Percentiles rank a stretch among this genome's conserved stretches.
These are phyloP conservation scores for Hycleus cichorii DNA, from an alignment of 1,140 invertebrate species.

Conservation along the genomic window DNA sequence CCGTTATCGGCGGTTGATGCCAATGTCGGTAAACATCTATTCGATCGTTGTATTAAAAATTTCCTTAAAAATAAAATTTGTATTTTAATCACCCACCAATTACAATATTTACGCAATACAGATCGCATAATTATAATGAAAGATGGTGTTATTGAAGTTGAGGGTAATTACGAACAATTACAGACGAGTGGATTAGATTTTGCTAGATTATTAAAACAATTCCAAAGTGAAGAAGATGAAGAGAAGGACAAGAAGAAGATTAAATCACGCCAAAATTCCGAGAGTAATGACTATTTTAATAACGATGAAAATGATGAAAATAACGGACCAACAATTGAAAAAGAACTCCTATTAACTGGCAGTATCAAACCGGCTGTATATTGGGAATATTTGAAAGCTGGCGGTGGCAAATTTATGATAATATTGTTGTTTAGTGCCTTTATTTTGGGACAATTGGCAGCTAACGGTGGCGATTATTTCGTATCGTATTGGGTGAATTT, in stretches of 20 bases:
- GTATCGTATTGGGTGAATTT: conserved; percentile 50
- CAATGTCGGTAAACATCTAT: conserved; percentile 55
- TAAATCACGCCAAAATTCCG: conserved; percentile 41
- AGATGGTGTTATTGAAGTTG: conserved; percentile 40
- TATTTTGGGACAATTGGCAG: conserved; percentile 52
- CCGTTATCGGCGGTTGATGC: conserved; percentile 60
- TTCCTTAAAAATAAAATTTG: conserved; percentile 59
- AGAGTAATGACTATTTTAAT: conserved; percentile 26
- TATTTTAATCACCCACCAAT: conserved; percentile 66
- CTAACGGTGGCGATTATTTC: conserved; percentile 60
- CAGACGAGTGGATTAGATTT: conserved; percentile 40
- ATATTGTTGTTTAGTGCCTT: conserved; percentile 48
- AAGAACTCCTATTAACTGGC: conserved; percentile 44
- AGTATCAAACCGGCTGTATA: conserved; percentile 52
- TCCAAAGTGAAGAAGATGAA: conserved; percentile 36
- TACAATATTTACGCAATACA: conserved; percentile 60
- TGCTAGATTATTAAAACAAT: conserved; percentile 38
- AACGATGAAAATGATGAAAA: conserved; percentile 35
- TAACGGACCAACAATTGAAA: conserved; percentile 28
- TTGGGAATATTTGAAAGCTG: conserved; percentile 54
- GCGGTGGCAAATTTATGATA: conserved; percentile 46
- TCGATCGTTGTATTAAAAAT: conserved; percentile 49
- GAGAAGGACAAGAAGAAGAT: conserved; percentile 31
- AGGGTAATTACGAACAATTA: conserved; percentile 43
- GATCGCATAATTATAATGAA: conserved; percentile 47